Conservation (phyloP, 2,797 vertebrate genomes). For the Sciaenops ocellatus region DNA sequence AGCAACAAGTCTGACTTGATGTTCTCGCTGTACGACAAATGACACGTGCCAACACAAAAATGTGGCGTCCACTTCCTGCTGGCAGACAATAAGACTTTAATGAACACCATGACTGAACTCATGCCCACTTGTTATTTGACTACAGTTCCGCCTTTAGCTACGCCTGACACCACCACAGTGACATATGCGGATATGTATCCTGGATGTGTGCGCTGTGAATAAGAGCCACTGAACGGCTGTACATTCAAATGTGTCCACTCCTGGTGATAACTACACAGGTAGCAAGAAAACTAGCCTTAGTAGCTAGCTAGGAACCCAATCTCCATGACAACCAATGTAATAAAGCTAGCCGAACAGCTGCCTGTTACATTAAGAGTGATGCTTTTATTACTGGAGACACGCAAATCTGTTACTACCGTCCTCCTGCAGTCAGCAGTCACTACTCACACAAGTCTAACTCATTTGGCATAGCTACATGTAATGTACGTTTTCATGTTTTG, state of each 20-base stretch:
- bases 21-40: not conserved
- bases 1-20: not conserved
- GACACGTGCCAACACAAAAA: too few relatives aligned
- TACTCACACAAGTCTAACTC: not conserved
- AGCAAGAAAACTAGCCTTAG: not conserved
- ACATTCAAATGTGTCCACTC: not conserved
- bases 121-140: not conserved
- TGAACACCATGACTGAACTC: not conserved
- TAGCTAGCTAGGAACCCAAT: conserved; percentile 34
- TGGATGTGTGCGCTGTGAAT: not conserved
- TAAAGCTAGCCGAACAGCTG: conserved; percentile 23
- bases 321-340: conserved; percentile 79
- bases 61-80: not conserved
- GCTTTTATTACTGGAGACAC: not conserved
- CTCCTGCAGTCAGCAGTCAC: rapidly evolving
- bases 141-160: conserved; percentile 38
- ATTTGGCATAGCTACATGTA: too few relatives aligned
- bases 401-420: not conserved
- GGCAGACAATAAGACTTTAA: not conserved
- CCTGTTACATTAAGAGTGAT: not conserved
- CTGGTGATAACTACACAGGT: not conserved
- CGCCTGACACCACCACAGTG: not conserved
- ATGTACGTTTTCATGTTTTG: too few relatives aligned
- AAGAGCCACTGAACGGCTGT: not conserved
- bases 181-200: conserved; percentile 59